Conservation (phyloP, 64 coral and sea anemone genomes). For the Anthopleura sola region DNA sequence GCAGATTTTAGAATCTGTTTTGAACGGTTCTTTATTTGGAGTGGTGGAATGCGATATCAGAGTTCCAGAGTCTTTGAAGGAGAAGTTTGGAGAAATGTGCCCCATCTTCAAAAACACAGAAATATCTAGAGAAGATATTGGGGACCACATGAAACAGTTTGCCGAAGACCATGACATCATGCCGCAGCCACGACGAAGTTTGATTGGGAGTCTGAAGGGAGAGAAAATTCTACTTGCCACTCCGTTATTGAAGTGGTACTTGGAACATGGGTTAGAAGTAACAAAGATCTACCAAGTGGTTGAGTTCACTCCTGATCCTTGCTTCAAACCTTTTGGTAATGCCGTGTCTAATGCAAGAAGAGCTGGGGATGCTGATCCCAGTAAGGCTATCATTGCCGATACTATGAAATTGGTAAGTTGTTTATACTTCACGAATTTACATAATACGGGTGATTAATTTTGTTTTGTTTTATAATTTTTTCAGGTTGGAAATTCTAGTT, state of each 20-base stretch:
- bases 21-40: background rate
- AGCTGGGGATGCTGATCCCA: constrained; percentile 35
- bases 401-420: too few species aligned
- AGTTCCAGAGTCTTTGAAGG: background rate
- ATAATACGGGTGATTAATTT: too few species aligned
- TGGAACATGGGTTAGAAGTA: constrained; percentile 42
- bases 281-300: constrained; percentile 28
- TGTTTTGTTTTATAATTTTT: background rate
- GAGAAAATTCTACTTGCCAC: background rate
- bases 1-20: background rate
- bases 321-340: background rate
- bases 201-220: constrained; percentile 29
- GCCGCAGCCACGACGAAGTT: constrained; percentile 15
- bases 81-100: background rate
- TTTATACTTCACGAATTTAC: too few species aligned
- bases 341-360: constrained; percentile 40
- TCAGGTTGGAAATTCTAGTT: background rate
- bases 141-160: constrained; percentile 28
- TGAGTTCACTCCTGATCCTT: background rate
- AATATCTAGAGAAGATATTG: constrained; percentile 31
- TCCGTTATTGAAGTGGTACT: constrained; percentile 52
- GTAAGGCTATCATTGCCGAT: background rate
- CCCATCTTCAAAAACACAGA: background rate
- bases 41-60: constrained; percentile 18
- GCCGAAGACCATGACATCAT: constrained; percentile 22